Percentiles rank a stretch among this genome's conserved stretches.
phyloP scores from a whole-genome alignment of 1,140 invertebrate genomes.

The Pantala flavescens region DNA sequence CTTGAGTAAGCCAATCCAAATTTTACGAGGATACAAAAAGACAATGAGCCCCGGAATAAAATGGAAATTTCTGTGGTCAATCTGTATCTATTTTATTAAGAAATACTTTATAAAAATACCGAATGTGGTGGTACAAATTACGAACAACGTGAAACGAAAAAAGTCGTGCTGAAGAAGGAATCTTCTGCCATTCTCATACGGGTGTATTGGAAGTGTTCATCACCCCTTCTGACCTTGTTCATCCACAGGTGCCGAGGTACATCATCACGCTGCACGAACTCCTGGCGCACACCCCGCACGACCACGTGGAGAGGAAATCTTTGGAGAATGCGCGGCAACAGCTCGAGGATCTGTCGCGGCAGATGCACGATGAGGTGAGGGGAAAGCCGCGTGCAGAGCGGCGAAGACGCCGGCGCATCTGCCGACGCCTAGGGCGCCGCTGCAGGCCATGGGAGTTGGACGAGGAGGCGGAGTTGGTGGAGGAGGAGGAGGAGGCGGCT shows the following conservation, averaged over 20 bases:
- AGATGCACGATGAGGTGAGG: conserved; percentile 71
- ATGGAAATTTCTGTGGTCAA: no score
- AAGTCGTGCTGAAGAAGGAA: no score
- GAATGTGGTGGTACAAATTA: no score
- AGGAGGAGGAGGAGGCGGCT: not conserved
- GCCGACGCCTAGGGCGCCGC: not conserved
- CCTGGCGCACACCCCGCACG: conserved; percentile 83
- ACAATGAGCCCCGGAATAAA: no score
- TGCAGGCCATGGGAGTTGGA: not conserved
- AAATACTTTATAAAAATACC: no score
- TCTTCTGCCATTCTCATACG: no score
- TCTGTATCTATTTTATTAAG: no score
- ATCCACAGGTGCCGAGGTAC: conserved; percentile 72
- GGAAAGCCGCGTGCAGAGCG: not conserved
- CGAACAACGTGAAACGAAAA: no score
- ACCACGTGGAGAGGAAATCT: conserved; percentile 86
- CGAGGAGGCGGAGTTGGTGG: not conserved
- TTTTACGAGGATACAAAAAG: no score
- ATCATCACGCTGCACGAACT: conserved; percentile 87
- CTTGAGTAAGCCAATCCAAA: no score
- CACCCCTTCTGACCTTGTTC: no score
- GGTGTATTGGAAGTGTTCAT: no score
- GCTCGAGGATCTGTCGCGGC: conserved; percentile 75
- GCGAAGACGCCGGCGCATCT: not conserved
- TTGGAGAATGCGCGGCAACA: conserved; percentile 80